These are phyloP conservation scores for Chunga burmeisteri DNA, from an alignment of 2,113 vertebrate genomes.

Conservation along the genomic window DNA sequence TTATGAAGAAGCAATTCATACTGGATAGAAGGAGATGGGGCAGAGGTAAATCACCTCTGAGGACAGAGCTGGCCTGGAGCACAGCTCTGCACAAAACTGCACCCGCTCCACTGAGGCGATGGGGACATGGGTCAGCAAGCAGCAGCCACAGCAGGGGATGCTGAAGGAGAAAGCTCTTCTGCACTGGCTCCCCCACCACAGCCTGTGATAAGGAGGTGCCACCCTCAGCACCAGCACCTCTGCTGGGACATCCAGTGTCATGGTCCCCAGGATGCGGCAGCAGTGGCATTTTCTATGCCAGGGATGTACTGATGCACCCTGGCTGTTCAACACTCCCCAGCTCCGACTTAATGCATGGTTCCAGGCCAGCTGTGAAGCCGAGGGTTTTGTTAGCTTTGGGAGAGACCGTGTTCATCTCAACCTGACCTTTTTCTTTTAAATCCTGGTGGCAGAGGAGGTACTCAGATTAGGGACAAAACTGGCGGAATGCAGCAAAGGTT, in stretches of 20 bases:
- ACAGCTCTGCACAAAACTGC: background rate
- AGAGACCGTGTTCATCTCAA: background rate
- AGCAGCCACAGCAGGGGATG: background rate
- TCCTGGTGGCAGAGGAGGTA: background rate
- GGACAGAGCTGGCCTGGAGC: background rate
- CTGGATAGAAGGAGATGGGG: background rate
- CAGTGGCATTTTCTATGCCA: background rate
- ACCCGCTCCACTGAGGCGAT: background rate
- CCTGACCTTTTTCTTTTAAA: background rate
- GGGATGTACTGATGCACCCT: background rate
- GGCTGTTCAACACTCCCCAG: background rate
- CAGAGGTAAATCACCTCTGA: background rate
- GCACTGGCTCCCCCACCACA: background rate
- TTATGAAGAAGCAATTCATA: background rate
- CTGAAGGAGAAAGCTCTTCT: background rate
- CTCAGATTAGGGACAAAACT: background rate
- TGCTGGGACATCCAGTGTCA: background rate
- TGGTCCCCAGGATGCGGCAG: fast-evolving
- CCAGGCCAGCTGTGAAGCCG: fast-evolving
- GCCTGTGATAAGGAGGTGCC: background rate
- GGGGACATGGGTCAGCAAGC: background rate
- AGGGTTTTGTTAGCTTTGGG: background rate
- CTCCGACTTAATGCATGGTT: background rate
- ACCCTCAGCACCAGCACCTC: background rate
- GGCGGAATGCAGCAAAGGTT: background rate